Evolutionary conservation across 2,113 vertebrate species (phyloP), one percentile per base, ranked within the genome.

Genomic region (Terrapene triunguis): DNA sequence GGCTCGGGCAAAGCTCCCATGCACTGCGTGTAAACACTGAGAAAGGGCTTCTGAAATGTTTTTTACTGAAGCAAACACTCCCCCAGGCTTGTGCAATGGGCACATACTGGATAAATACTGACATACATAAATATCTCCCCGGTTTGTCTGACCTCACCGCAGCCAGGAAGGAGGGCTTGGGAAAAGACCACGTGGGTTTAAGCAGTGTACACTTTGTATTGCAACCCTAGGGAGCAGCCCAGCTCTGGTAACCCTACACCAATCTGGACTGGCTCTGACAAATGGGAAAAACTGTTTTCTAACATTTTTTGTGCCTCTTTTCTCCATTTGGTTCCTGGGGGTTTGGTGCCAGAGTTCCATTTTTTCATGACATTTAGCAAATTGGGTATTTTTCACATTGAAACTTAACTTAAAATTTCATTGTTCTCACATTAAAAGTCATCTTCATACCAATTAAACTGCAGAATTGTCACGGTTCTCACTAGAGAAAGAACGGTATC

Each of bases 401-500:
- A 72, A n/a, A 21, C 62, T 4, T 8, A n/a, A n/a, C 2, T 69
- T 32, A n/a, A 32, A n/a, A 69, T 69, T 19, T n/a, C 4, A 19
- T 69, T n/a, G 94, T 92, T 86, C 1, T 8, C 6, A 6, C 11
- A 2, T 94, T 47, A 1, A 3, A 90, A 10, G 53, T 59, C 32
- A 38, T n/a, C 93, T 48, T 38, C 0, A 25, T 53, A 3, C 12
- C 42, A 82, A 95, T 4, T 25, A 88, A 1, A 8, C 42, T 1
- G 5, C 55, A 6, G 95, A 87, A 38, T 5, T 95, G 96, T 94
- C 95, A 24, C 54, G 1, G 93, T 59, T 96, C 94, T 89, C 3
- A 78, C 95, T 94, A 6, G 29, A 0, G 84, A 95, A 95, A 90
- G 90, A 96, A 96, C 92, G 87, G 85, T 85, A 5, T 80, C 50